These are phyloP conservation scores for Noctua comes DNA, from an alignment of 2,888 invertebrate genomes.

Conservation along the genomic window DNA sequence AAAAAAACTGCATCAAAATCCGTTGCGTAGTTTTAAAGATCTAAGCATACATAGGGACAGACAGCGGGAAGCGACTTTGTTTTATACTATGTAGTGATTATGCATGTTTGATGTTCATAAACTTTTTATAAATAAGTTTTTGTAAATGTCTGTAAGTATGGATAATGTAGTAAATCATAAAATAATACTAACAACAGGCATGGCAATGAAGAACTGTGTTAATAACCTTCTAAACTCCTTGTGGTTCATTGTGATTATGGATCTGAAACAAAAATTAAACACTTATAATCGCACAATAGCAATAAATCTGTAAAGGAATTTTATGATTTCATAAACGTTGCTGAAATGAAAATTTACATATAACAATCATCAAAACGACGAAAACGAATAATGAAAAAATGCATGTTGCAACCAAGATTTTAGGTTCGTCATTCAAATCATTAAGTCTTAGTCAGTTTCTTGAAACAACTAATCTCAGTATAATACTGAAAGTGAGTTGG, in stretches of 20 bases:
- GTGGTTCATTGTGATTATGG: slow-evolving; percentile 97
- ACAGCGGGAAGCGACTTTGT: too few relatives aligned
- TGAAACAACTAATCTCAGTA: neutral
- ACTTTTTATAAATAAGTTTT: neutral
- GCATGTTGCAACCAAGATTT: neutral
- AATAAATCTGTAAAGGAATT: neutral
- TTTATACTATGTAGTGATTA: too few relatives aligned
- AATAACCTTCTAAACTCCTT: slow-evolving; percentile 94
- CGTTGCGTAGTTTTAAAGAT: too few relatives aligned
- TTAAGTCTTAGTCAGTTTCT: neutral
- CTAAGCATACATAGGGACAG: too few relatives aligned
- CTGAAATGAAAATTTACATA: neutral
- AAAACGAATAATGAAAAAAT: neutral
- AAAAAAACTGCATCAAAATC: too few relatives aligned
- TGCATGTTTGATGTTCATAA: neutral
- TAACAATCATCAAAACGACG: neutral
- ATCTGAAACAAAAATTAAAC: slow-evolving; percentile 89
- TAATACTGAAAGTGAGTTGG: neutral
- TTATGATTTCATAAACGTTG: neutral
- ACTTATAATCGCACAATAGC: neutral
- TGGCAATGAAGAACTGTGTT: slow-evolving; percentile 94
- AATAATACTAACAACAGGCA: slow-evolving; percentile 94
- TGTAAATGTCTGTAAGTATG: neutral
- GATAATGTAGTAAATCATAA: slow-evolving; percentile 40
- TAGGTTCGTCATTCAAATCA: neutral